Base-by-base conservation (phyloP, 2,113 vertebrate genomes). In the Bubo bubo region DNA sequence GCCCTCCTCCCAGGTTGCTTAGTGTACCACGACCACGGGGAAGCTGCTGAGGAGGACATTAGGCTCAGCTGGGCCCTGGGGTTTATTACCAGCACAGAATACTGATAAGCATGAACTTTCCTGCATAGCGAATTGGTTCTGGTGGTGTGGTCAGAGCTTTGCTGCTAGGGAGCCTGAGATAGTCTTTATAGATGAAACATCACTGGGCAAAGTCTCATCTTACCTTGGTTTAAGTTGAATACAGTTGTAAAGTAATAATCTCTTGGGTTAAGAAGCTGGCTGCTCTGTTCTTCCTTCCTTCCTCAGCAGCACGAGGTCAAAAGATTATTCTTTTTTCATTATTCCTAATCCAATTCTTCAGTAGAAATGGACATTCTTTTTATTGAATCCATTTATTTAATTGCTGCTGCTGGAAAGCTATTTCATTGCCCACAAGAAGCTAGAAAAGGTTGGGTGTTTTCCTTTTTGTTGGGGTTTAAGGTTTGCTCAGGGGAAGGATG, bases 311-410 rank as follows among this genome's bases (percentile, higher is more conserved):
- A 43, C 2, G 23, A 93, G 34, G 59, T 89, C 60, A 77, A 67
- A 86, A 68, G 8, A 55, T 68, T 50, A 45, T 94, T 75, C 15
- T 50, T 91, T 85, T 88, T 83, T 93, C 35, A 34, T 83, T 93
- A 55, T 83, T 96, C 67, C 88, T 94, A 92, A 88, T 90, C 56
- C 37, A 88, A 15, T 93, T 95, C 52, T 93, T 95, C 35, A 39
- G 56, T 90, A 56, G 83, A 96, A 93, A 63, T 83, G 34, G 58
- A 67, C 0, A 0, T 39, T 86, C 43, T 45, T 83, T 86, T 75
- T 79, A 89, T 74, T 87, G 32, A 90, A 94, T 87, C 70, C 23
- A 28, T 95, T 89, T 76, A 67, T 87, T 82, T 93, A 81, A 82
- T 79, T 87, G 39, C 53, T 79, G 77, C 66, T 91, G 35, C 58